Conservation (phyloP, 2,797 vertebrate genomes). For the Diglossa cyanea region DNA sequence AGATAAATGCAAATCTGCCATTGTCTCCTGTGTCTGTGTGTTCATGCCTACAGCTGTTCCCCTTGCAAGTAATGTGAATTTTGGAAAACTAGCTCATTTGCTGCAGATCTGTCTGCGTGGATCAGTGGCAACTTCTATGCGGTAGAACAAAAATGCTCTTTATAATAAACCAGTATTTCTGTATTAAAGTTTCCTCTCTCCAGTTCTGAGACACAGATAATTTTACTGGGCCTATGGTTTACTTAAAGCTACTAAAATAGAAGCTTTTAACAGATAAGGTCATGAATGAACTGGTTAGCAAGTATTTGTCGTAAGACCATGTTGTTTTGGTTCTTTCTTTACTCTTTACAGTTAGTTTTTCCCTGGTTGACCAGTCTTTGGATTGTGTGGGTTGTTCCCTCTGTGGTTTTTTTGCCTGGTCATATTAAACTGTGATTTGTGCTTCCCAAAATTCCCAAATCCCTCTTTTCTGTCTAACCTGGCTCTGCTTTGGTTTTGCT, state of each 20-base stretch:
- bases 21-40: background rate
- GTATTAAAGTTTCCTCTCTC: background rate
- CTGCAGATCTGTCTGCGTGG: background rate
- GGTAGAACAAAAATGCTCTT: background rate
- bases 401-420: fast-evolving
- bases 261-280: background rate
- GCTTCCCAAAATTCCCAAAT: background rate
- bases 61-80: background rate
- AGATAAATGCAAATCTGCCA: background rate
- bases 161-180: background rate
- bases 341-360: background rate
- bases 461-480: background rate
- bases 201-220: background rate
- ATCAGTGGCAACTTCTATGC: background rate
- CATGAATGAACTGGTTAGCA: background rate
- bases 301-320: background rate
- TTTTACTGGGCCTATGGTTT: background rate
- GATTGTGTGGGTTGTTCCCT: fast-evolving
- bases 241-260: background rate
- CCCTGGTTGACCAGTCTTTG: background rate
- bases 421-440: background rate
- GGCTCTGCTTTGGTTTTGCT: background rate
- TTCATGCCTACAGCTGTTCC: background rate
- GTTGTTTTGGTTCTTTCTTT: background rate
- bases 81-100: background rate